These are phyloP conservation scores for Engraulis encrasicolus DNA, from an alignment of 2,113 vertebrate genomes.

Conservation along the genomic window DNA sequence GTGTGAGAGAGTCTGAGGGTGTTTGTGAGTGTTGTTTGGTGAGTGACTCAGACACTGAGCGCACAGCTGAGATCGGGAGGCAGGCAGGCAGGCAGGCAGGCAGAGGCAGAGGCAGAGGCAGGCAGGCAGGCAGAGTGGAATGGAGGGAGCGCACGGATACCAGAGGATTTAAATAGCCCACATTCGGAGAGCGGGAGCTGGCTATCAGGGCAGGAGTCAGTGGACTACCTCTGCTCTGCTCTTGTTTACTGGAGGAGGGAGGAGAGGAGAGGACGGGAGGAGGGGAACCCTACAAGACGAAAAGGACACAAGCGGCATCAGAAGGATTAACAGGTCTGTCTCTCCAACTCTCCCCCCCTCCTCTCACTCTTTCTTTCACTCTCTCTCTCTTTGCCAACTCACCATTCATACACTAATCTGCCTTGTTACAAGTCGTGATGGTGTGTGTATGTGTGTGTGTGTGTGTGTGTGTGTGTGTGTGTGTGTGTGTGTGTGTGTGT, in stretches of 20 bases:
- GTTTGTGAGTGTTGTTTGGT: too few relatives aligned
- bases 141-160: slow-evolving; percentile 65
- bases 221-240: too few relatives aligned
- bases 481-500: slow-evolving; percentile 14
- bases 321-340: slow-evolving; percentile 80
- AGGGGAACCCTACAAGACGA: too few relatives aligned
- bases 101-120: too few relatives aligned
- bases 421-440: slow-evolving; percentile 55
- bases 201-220: too few relatives aligned
- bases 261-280: too few relatives aligned
- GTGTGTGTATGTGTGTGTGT: slow-evolving; percentile 10
- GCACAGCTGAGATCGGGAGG: slow-evolving; percentile 58
- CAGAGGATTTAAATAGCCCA: slow-evolving; percentile 63
- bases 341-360: too few relatives aligned
- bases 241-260: slow-evolving; percentile 67
- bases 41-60: too few relatives aligned
- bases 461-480: not conserved
- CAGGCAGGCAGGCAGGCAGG: too few relatives aligned
- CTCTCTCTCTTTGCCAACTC: slow-evolving; percentile 54
- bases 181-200: slow-evolving; percentile 53
- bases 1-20: too few relatives aligned
- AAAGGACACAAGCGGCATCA: too few relatives aligned
- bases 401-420: slow-evolving; percentile 61
- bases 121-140: slow-evolving; percentile 62
- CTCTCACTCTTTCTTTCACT: too few relatives aligned